Evolutionary conservation across 2,888 invertebrate species (phyloP), one percentile per base, ranked within the genome.

Genomic region (Lepidocyrtoides sp.): DNA sequence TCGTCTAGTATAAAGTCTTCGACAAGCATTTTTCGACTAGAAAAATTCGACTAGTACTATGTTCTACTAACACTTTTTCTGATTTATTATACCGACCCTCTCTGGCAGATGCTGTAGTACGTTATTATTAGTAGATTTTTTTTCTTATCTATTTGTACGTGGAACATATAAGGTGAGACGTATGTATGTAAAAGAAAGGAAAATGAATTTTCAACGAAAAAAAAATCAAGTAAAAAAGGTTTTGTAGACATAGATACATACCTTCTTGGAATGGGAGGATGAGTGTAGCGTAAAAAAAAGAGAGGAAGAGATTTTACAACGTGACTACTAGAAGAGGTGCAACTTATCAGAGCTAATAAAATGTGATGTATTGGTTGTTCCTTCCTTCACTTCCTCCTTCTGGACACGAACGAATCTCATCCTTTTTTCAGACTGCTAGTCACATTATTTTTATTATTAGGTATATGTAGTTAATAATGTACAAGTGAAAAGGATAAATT

Each of bases 131-230:
- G 5, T 69, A 57, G 12, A 79, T 79, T 54, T 32, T 79, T 79
- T 79, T 36, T 23, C 17, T 20, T 54, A 4, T n/a, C n/a, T n/a
- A 20, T 17, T 51, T 23, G 14, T 3, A 41, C 51, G 23, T 17
- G n/a, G n/a, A n/a, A 54, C 20, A 10, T 8, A 32, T 7, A 29
- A 17, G 3, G 51, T 20, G 10, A 54, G 17, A 7, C n/a, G 23
- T 5, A 29, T 7, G 26, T 26, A 17, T 23, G 75, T 10, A 36
- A 4, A n/a, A 57, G 26, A 48, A 86, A 77, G 48, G 82, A 81
- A 89, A 88, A 88, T 81, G 81, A 88, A 66, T 88, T 66, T 69
- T 32, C 79, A 69, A 81, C 54, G 32, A 20, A n/a, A 29, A 36
- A 60, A 60, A 20, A 77, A 41, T 41, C 60, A 32, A 69, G 54